Base-by-base conservation (phyloP, 2,113 vertebrate species). In the Romanogobio albipinnatus region DNA sequence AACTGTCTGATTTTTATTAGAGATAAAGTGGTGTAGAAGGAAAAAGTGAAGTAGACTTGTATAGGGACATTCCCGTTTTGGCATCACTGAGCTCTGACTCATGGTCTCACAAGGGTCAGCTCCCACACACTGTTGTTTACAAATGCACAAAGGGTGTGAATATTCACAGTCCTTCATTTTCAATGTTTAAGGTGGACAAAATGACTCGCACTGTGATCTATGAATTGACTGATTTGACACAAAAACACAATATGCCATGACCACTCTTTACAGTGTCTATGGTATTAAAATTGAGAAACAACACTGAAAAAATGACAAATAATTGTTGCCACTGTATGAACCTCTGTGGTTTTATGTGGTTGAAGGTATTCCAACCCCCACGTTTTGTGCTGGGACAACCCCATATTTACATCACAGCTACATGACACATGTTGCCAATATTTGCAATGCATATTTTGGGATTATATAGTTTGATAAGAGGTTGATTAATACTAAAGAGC, bases 61-160 rank as follows among this genome's bases (percentile, higher is more conserved):
- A 7, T 39, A 0, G 87, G 92, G 93, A 89, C 90, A 92, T 92
- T 90, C 91, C 93, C 90, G 70, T 33, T 33, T 84, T 88, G 70
- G 82, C 86, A 90, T 90, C 92, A 91, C 45, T 51, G 74, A 85
- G 75, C 73, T 91, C 53, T 94, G 92, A 93, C 89, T 94, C 93
- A 93, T 75, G 85, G 33, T 85, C 86, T 86, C 89, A 86, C 58
- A 88, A 87, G 83, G 85, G 59, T 74, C 82, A 71, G 45, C 87
- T 81, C 92, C 90, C 91, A 93, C 91, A 84, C 74, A 85, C 9
- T 90, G 43, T 47, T 73, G 68, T 76, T 81, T 87, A 80, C 81
- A 87, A 33, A 70, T 59, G 49, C 58, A 73, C 15, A 47, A 24
- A 73, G 36, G 43, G 66, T 43, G 39, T 58, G 84, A 74, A 61